Conservation (phyloP, 1,140 invertebrate genomes). For the Lepidurus packardi region DNA sequence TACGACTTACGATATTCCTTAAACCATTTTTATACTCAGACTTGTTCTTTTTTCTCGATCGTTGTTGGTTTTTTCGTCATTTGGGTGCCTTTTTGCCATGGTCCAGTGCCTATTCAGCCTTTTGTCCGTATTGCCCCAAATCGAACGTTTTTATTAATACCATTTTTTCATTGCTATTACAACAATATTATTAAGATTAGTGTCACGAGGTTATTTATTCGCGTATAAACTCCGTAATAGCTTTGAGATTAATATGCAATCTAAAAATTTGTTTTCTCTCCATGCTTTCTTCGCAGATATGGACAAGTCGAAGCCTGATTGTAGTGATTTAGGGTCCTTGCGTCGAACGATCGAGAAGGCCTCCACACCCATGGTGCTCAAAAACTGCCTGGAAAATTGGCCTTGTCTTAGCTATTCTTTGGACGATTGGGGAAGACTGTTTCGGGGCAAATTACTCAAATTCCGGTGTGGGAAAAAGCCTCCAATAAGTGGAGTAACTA, state of each 20-base stretch:
- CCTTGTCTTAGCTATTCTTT: conserved; percentile 31
- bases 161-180: neutral
- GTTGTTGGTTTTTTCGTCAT: neutral
- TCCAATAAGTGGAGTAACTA: conserved; percentile 30
- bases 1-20: neutral
- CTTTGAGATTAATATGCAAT: too few species aligned
- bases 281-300: neutral
- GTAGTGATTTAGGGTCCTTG: neutral
- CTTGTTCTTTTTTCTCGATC: neutral
- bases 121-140: conserved; percentile 4
- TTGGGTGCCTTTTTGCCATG: conserved; percentile 16
- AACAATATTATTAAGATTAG: neutral
- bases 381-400: conserved; percentile 23
- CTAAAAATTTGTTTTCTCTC: neutral
- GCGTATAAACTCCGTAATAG: too few species aligned
- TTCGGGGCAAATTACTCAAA: conserved; percentile 35
- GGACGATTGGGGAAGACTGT: conserved; percentile 38
- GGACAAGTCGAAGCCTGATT: neutral
- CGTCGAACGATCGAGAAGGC: neutral
- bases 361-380: neutral
- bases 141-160: neutral
- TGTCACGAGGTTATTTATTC: too few species aligned
- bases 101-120: conserved; percentile 13
- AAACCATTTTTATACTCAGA: neutral
- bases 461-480: conserved; percentile 37